Percentiles rank a stretch among this genome's conserved stretches.
phyloP scores from a whole-genome alignment of 2,113 vertebrate species.

The Gymnocephalus cernua region DNA sequence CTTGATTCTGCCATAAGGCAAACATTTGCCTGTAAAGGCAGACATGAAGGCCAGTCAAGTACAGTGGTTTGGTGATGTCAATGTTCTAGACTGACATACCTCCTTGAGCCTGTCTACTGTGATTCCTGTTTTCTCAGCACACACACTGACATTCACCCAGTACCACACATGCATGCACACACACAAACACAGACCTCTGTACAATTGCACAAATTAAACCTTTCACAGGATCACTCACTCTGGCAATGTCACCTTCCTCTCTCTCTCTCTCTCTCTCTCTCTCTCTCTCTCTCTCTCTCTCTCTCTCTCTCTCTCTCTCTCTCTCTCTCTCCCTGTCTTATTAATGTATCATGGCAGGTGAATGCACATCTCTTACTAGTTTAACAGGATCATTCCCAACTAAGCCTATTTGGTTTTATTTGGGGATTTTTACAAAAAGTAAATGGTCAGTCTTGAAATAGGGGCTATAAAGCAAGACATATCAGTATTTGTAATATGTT shows the following conservation, averaged over 20 bases:
- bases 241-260: conserved; percentile 35
- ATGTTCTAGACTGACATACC: not conserved
- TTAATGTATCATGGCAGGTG: not conserved
- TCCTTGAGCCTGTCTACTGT: conserved; percentile 46
- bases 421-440: not conserved
- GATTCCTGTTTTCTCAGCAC: conserved; percentile 66
- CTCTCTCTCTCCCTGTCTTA: conserved; percentile 14
- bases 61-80: not conserved
- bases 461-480: no score
- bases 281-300: conserved; percentile 20
- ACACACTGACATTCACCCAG: conserved; percentile 3
- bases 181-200: conserved; percentile 30
- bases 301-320: not conserved
- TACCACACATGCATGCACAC: not conserved
- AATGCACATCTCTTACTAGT: no score
- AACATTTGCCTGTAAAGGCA: no score
- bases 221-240: conserved; percentile 49
- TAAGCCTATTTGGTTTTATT: no score
- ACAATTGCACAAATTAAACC: conserved; percentile 33
- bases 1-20: no score
- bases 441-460: not conserved
- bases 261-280: conserved; percentile 25
- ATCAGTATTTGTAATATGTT: not conserved
- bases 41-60: not conserved
- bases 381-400: not conserved